These are phyloP conservation scores for Zele albiditarsus DNA, from an alignment of 2,888 invertebrate species.

Conservation along the genomic window DNA sequence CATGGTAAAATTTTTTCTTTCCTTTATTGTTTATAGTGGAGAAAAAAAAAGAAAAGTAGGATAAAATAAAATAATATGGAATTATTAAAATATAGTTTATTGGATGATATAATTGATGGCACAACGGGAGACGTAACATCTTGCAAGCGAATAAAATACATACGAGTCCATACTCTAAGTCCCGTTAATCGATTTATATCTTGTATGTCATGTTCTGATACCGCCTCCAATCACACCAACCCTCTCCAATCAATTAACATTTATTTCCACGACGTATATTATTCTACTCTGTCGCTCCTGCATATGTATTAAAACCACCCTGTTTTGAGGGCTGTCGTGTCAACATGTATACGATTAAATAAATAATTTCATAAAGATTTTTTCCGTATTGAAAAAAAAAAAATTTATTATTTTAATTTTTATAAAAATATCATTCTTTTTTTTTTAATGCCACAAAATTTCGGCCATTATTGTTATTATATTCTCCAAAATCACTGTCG, in stretches of 20 bases:
- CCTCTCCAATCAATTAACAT: constrained; percentile 31
- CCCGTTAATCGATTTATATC: constrained; percentile 61
- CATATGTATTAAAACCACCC: too few species aligned
- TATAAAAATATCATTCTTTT: too few species aligned
- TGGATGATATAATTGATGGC: neutral
- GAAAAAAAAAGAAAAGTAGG: constrained; percentile 2
- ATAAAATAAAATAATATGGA: neutral
- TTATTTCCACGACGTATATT: constrained; percentile 38
- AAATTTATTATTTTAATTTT: too few species aligned
- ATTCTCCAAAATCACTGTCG: too few species aligned
- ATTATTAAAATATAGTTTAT: neutral
- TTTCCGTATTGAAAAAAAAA: too few species aligned
- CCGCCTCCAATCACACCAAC: neutral
- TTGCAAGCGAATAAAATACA: constrained; percentile 67
- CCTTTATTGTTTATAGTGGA: neutral
- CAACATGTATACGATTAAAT: too few species aligned
- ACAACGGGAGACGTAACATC: constrained; percentile 57
- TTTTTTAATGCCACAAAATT: too few species aligned
- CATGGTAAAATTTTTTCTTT: constrained; percentile 58
- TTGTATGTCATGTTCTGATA: constrained; percentile 41
- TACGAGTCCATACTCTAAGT: constrained; percentile 64
- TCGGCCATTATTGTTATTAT: too few species aligned
- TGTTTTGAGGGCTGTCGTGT: too few species aligned
- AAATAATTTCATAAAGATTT: too few species aligned
- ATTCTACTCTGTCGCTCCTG: constrained; percentile 16